Base-by-base conservation (phyloP, 2,888 invertebrate species). In the Drosophila diplacantha region DNA sequence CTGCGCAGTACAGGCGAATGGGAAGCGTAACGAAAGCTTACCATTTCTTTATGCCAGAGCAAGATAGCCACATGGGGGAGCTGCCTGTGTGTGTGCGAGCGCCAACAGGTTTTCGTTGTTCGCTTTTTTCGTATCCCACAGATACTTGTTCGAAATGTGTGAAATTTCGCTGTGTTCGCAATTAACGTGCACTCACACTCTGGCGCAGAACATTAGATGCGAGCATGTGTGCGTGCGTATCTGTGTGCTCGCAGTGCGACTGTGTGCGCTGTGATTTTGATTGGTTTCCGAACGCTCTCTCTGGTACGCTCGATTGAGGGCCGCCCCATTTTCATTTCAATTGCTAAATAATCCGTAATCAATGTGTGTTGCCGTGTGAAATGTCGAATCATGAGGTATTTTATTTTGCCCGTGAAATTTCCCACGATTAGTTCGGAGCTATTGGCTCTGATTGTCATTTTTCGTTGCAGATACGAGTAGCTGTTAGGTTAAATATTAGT, bases 1-100 rank as follows among this genome's bases (percentile, higher is more conserved):
- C 85, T 84, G 84, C 85, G 85, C 83, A 85, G 65, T 85, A 85
- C 74, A 61, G 65, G 71, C 82, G 82, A 85, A 82, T 82, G 71
- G 71, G 80, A 75, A 72, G 35, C 76, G 75, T 59, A 59, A 44
- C 55, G 55, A 46, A 72, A 82, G 83, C 81, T 81, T 69, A 63
- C 56, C 58, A 46, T 49, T 52, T 50, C 49, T 46, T 63, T 34
- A 29, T 34, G 55, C 14, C 46, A 50, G 71, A 55, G 67, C 24
- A 54, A 47, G 56, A 57, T 18, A 31, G 54, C 35, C 38, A 22
- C 47, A 53, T 18, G 3, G 29, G 14, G 29, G 35, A 14, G 53
- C 56, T 43, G 26, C 24, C 5, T 49, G 50, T 66, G 55, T 59
- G 39, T 51, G 14, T 34, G 51, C 53, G 56, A 73, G 44, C 66